phyloP scores from a whole-genome alignment of 2,797 vertebrate species.

The Orientallactaga sibirica region DNA sequence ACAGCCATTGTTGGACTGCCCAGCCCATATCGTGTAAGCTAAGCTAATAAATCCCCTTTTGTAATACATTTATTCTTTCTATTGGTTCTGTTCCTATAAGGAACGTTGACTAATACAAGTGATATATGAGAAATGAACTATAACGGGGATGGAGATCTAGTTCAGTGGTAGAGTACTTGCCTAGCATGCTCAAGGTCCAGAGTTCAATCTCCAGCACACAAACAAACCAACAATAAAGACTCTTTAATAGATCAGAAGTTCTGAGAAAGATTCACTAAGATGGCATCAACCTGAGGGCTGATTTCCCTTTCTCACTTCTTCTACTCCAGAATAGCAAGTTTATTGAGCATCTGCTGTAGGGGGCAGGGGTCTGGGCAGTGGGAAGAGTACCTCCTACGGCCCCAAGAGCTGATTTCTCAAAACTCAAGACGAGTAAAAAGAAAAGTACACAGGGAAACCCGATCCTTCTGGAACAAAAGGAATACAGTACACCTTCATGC shows the following conservation, averaged over 20 bases:
- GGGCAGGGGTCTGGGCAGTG: background rate
- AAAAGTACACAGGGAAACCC: no score
- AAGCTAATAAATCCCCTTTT: no score
- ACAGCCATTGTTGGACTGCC: no score
- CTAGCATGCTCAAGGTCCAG: background rate
- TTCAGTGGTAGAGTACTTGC: background rate
- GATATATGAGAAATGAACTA: background rate
- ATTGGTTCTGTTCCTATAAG: no score
- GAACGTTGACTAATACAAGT: no score
- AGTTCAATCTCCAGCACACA: background rate
- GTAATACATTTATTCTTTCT: no score
- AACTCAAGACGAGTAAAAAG: background rate
- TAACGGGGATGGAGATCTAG: background rate
- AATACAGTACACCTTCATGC: fast-evolving
- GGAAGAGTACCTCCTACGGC: background rate
- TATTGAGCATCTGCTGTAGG: background rate
- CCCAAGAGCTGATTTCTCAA: background rate
- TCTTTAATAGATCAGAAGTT: background rate
- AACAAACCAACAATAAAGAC: background rate
- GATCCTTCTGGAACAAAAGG: background rate
- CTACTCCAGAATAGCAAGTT: background rate
- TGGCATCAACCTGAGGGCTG: background rate
- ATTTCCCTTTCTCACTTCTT: background rate
- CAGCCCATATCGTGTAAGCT: no score
- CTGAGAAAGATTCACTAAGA: background rate